Base-by-base conservation (phyloP, 2,113 vertebrate species). In the Zosterops lateralis region DNA sequence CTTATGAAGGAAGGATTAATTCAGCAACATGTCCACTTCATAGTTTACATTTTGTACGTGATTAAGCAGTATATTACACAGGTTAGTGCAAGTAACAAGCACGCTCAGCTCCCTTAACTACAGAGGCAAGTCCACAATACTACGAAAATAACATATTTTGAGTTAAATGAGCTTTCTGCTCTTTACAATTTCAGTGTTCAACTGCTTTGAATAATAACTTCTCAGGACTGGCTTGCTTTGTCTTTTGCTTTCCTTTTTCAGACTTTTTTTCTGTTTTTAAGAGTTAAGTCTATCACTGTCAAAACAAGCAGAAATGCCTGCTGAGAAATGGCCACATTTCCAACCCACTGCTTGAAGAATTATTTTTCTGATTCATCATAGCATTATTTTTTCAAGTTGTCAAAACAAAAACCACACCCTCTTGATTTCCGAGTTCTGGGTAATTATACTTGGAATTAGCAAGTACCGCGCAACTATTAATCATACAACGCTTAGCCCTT, bases 371-470 rank as follows among this genome's bases (percentile, higher is more conserved):
- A 95, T 84, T 96, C 95, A 92, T 85, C 91, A 29, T 0, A 73
- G 95, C 61, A 14, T 77, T 93, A 93, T 95, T 85, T 94, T 92
- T 85, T 84, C 77, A 81, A 90, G 80, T 92, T 96, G 93, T 96
- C 92, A 94, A 96, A 96, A 97, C 93, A 97, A 98, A 97, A 86
- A 95, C 94, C 97, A 96, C 97, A 94, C 97, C 97, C 96, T 94
- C 94, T 85, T 42, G n/a, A 93, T 92, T 96, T 96, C 95, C 87
- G 87, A 92, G 95, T 81, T 96, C 92, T 82, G 62, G 78, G 87
- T 81, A 93, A 86, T 95, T 92, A 92, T 47, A 61, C 40, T 48
- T 56, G 40, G 87, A 86, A 89, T 89, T 87, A 94, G 70, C 91
- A 64, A 80, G 80, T 47, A 62, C 62, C 5, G 10, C 16, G 50